These are phyloP conservation scores for Yponomeuta cagnagella DNA, from an alignment of 2,888 invertebrate species.

Conservation along the genomic window DNA sequence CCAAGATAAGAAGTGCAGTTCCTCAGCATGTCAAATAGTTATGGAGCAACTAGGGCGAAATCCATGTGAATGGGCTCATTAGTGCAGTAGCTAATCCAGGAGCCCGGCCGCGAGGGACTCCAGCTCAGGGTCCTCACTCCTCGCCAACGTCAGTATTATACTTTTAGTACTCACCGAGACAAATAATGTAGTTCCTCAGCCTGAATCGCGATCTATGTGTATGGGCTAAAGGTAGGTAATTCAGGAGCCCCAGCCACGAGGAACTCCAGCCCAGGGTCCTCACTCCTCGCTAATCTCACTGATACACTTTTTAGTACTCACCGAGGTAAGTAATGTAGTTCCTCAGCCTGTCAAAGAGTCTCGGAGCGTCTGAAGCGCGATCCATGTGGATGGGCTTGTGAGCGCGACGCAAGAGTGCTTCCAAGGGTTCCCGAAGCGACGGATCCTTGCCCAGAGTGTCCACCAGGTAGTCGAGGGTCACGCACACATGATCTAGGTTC, in stretches of 20 bases:
- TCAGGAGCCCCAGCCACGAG: slow-evolving; percentile 26
- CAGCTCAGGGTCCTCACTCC: slow-evolving; percentile 30
- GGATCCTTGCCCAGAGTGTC: slow-evolving; percentile 31
- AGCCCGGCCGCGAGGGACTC: slow-evolving; percentile 28
- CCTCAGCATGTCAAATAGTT: slow-evolving; percentile 29
- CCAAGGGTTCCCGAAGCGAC: slow-evolving; percentile 26
- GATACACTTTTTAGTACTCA: slow-evolving; percentile 23
- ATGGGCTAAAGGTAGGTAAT: slow-evolving; percentile 33
- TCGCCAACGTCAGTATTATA: too few species aligned
- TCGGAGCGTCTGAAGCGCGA: slow-evolving; percentile 35
- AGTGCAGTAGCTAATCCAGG: slow-evolving; percentile 22
- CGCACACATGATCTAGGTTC: slow-evolving; percentile 33
- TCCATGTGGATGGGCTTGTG: slow-evolving; percentile 41
- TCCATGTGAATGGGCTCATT: slow-evolving; percentile 37
- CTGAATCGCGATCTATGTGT: slow-evolving; percentile 32
- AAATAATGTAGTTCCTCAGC: slow-evolving; percentile 42
- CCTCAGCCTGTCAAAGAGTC: slow-evolving; percentile 34
- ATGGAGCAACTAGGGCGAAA: slow-evolving; percentile 15
- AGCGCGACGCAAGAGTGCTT: slow-evolving; percentile 35
- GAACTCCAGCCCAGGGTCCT: slow-evolving; percentile 31
- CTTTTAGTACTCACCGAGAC: slow-evolving; percentile 41
- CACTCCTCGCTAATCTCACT: slow-evolving; percentile 18
- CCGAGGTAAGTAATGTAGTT: slow-evolving; percentile 50
- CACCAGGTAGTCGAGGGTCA: slow-evolving; percentile 43
- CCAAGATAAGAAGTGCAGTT: slow-evolving; percentile 30